These are phyloP conservation scores for Cotesia congregata DNA, from an alignment of 2,888 invertebrate species.

Conservation along the genomic window DNA sequence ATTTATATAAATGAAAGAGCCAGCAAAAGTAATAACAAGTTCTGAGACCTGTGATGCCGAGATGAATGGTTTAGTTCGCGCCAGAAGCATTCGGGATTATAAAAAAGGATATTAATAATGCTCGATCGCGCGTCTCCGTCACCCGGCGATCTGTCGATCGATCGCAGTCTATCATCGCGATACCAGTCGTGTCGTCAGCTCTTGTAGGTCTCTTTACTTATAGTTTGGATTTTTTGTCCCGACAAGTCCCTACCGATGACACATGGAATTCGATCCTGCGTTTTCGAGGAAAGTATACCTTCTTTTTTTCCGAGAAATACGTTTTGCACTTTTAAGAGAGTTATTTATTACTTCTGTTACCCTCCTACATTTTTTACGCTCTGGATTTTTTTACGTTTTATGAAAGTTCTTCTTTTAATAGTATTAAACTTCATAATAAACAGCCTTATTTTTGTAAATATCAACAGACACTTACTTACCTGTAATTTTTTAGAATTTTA, in stretches of 20 bases:
- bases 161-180: conserved; percentile 39
- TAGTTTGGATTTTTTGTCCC: conserved; percentile 9
- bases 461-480: too few relatives aligned
- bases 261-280: conserved; percentile 22
- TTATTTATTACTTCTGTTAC: conserved; percentile 17
- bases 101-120: conserved; percentile 52
- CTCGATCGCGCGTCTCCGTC: conserved; percentile 47
- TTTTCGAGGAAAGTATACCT: conserved; percentile 32
- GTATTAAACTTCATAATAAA: neutral
- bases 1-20: conserved; percentile 6
- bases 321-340: conserved; percentile 26
- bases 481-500: too few relatives aligned
- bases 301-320: conserved; percentile 21
- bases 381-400: neutral
- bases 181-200: conserved; percentile 8
- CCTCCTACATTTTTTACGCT: neutral
- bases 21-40: neutral
- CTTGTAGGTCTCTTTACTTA: conserved; percentile 16
- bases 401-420: neutral
- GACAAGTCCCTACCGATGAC: conserved; percentile 14
- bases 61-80: conserved; percentile 50
- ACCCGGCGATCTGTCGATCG: conserved; percentile 35
- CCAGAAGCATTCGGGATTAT: conserved; percentile 43
- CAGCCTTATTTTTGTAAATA: too few relatives aligned
- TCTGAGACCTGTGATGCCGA: conserved; percentile 30